These are phyloP conservation scores for Spermophilus dauricus DNA, from an alignment of 2,113 vertebrate species.

Conservation along the genomic window DNA sequence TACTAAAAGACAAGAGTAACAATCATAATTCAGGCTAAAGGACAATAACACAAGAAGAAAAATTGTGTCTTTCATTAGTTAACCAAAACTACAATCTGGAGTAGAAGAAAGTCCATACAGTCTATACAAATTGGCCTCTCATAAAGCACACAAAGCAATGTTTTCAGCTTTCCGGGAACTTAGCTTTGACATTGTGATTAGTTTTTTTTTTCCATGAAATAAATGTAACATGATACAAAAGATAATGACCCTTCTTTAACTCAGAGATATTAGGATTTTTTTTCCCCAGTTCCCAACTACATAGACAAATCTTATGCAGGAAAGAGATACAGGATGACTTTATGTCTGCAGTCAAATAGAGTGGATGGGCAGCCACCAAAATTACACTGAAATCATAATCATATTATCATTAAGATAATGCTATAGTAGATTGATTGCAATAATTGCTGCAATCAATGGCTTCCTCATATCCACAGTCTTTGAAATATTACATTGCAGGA, in stretches of 20 bases:
- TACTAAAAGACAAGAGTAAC: not conserved
- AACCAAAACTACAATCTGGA: not conserved
- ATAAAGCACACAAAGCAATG: not conserved
- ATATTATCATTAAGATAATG: not conserved
- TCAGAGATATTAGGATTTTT: not conserved
- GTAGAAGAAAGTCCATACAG: not conserved
- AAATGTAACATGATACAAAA: not conserved
- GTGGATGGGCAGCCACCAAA: not conserved
- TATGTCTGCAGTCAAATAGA: not conserved
- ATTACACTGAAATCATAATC: not conserved
- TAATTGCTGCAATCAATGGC: not conserved
- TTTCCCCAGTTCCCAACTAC: not conserved
- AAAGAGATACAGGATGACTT: not conserved
- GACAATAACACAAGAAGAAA: not conserved
- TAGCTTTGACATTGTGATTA: not conserved
- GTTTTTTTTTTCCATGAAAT: not conserved
- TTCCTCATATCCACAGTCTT: not conserved
- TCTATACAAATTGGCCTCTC: not conserved
- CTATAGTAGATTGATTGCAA: not conserved
- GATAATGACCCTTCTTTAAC: not conserved
- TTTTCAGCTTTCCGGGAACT: not conserved
- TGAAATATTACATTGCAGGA: not conserved
- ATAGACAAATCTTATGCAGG: not conserved
- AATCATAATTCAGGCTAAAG: not conserved
- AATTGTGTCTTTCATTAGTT: not conserved